A percentile compares a stretch with the other conserved stretches of the same genome.
Conservation (phyloP, 2,888 invertebrate genomes). For the Villa cingulata region DNA sequence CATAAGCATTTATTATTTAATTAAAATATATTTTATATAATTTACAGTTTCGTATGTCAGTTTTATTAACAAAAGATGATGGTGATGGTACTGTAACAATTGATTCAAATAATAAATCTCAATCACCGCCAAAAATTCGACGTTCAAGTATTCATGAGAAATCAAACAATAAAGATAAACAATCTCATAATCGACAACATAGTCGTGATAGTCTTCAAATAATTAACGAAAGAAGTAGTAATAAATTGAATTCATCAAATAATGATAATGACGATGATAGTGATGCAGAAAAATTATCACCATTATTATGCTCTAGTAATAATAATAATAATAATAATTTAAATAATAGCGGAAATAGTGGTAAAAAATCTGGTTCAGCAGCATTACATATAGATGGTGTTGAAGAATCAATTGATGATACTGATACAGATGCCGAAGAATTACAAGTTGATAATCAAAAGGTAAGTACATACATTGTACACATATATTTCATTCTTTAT, state of each 20-base stretch:
- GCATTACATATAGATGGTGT: slow-evolving; percentile 37
- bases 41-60: slow-evolving; percentile 55
- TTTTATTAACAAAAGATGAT: slow-evolving; percentile 53
- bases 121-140: slow-evolving; percentile 26
- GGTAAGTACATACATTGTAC: slow-evolving; percentile 4
- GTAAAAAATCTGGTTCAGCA: slow-evolving; percentile 11
- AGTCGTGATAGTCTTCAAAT: slow-evolving; percentile 43
- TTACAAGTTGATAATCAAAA: slow-evolving; percentile 10
- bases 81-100: slow-evolving; percentile 27
- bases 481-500: background rate
- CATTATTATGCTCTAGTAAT: slow-evolving; percentile 40
- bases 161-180: slow-evolving; percentile 8
- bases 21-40: no score
- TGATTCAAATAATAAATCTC: slow-evolving; percentile 32
- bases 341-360: background rate
- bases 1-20: no score
- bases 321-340: slow-evolving; percentile 1
- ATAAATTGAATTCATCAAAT: slow-evolving; percentile 18
- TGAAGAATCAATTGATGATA: slow-evolving; percentile 48
- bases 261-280: slow-evolving; percentile 54
- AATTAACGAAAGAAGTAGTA: slow-evolving; percentile 43
- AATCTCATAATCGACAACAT: slow-evolving; percentile 34
- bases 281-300: slow-evolving; percentile 70
- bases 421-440: slow-evolving; percentile 39
- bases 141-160: slow-evolving; percentile 12